Evolutionary conservation across 2,888 invertebrate genomes (phyloP).

Genomic region (Ophonus ardosiacus): DNA sequence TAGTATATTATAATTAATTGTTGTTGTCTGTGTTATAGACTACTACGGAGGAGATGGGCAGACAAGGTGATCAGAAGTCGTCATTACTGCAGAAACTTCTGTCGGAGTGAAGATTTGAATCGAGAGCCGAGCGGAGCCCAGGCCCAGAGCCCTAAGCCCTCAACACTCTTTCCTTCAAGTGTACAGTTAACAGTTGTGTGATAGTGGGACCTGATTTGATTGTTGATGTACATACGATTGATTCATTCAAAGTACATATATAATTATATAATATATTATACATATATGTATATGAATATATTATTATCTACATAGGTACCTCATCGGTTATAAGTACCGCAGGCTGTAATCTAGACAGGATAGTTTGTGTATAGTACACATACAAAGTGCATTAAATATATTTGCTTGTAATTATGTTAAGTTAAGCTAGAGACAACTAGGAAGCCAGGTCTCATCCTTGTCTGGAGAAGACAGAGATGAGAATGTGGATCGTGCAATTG

Average conservation of each 20-base stretch:
- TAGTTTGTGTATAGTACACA: conserved; percentile 73
- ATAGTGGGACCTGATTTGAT: conserved; percentile 62
- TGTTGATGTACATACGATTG: conserved; percentile 57
- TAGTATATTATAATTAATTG: background rate
- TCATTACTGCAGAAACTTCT: conserved; percentile 91
- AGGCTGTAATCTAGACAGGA: conserved; percentile 77
- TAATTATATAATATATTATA: conserved; percentile 68
- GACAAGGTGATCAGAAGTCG: conserved; percentile 85
- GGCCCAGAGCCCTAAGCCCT: background rate
- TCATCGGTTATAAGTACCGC: conserved; percentile 75
- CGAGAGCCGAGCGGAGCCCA: conserved; percentile 4
- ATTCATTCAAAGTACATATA: conserved; percentile 67
- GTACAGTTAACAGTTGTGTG: conserved; percentile 63
- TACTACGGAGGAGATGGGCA: conserved; percentile 86
- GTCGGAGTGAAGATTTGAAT: conserved; percentile 83
- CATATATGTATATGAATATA: conserved; percentile 68
- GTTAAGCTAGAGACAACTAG: conserved; percentile 59
- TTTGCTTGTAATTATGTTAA: conserved; percentile 64
- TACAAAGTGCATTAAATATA: conserved; percentile 73
- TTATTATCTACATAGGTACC: conserved; percentile 75
- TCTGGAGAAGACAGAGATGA: conserved; percentile 67
- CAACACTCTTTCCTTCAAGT: conserved; percentile 45
- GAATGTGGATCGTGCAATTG: conserved; percentile 74
- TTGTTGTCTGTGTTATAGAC: conserved; percentile 76
- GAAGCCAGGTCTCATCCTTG: conserved; percentile 50